Percentiles rank a stretch among this genome's conserved stretches.
Evolutionary conservation across 2,888 invertebrate genomes (phyloP).

Genomic region (Trissoscelio sp.): DNA sequence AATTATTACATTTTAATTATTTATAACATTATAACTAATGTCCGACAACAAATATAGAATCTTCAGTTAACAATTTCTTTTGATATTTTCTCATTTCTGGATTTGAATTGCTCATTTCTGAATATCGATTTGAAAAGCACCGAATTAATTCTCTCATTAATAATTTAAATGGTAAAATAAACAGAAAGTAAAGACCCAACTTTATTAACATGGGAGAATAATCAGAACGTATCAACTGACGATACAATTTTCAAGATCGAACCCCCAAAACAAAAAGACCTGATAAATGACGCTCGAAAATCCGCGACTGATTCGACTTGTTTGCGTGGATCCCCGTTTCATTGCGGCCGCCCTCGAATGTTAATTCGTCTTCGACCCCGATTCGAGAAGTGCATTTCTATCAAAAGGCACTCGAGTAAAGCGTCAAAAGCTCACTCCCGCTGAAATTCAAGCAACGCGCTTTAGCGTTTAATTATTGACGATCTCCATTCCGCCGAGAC

Average conservation of each 20-base stretch:
- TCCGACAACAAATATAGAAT: too few species aligned
- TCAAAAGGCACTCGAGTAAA: slow-evolving; percentile 60
- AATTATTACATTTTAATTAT: too few species aligned
- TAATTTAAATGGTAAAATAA: too few species aligned
- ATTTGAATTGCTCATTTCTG: too few species aligned
- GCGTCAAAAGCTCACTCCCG: slow-evolving; percentile 50
- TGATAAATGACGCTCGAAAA: slow-evolving; percentile 28
- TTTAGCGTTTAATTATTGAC: slow-evolving; percentile 72
- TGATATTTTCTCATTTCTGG: too few species aligned
- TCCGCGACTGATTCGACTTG: slow-evolving; percentile 19
- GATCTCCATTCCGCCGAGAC: slow-evolving; percentile 48
- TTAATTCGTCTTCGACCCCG: slow-evolving; percentile 75
- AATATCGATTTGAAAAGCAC: too few species aligned
- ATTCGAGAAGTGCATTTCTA: slow-evolving; percentile 69
- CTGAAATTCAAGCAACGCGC: slow-evolving; percentile 71
- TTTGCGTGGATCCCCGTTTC: slow-evolving; percentile 31
- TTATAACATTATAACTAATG: too few species aligned
- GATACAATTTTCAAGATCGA: neutral
- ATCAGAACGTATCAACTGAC: neutral
- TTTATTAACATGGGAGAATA: neutral
- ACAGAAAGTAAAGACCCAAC: neutral
- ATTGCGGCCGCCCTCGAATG: slow-evolving; percentile 47
- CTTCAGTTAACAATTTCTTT: too few species aligned
- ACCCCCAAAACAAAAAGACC: slow-evolving; percentile 18
- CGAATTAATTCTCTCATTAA: neutral